Base-by-base conservation (phyloP, 2,888 invertebrate genomes). In the Mimachlamys varia region DNA sequence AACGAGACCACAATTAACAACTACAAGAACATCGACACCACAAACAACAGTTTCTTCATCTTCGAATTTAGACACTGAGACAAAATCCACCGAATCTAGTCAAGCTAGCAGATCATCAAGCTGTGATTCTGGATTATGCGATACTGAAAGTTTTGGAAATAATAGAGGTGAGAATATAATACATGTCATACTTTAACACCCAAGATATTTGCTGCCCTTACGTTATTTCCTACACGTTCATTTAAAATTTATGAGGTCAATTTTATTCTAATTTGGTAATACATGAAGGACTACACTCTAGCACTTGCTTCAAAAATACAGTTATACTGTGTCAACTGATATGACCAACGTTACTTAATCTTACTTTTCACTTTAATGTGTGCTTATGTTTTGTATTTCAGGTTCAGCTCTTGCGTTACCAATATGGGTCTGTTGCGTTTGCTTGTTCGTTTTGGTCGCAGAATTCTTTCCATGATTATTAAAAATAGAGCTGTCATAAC, bases 121-220 rank as follows among this genome's bases (percentile, higher is more conserved):
- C 2, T 76, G 76, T 27, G 17, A 27, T 33, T 33, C 76, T 1
- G 76, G 76, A 2, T 76, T 76, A 27, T 76, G 76, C 27, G 76
- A 76, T 33, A 76, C 76, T 22, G 76, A 76, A 10, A 76, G 76
- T 76, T 76, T 76, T 76, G 76, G 76, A 76, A 76, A 76, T 76
- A 76, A 76, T 33, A 33, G 33, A 27, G 76, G 76, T 76, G 15
- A 33, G 76, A 27, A 13, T 33, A 33, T 76, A 0, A 12, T 2
- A 27, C 33, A 33, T 27, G n/a, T 62, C 7, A 44, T 44, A 44
- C 44, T 44, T n/a, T n/a, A n/a, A n/a, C n/a, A n/a, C n/a, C 44
- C 44, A 44, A 7, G 44, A 5, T 44, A 44, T 44, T 44, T 3
- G 3, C 44, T 44, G 44, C 4, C 44, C 3, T 44, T 44, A 7